Evolutionary conservation across 2,888 invertebrate species (phyloP), one percentile per base, ranked within the genome.

Genomic region (Parnassius orleans): DNA sequence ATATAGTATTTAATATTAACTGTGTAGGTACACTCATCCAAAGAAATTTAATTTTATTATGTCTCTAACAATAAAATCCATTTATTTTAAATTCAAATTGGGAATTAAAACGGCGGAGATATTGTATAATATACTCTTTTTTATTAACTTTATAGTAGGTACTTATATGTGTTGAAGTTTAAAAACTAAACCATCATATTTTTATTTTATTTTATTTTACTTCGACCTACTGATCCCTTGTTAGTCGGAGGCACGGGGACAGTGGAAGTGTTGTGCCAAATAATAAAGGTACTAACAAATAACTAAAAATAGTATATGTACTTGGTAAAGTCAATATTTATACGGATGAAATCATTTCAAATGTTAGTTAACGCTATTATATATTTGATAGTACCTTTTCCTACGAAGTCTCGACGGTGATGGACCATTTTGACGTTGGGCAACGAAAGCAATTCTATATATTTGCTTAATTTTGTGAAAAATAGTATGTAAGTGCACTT

Each of bases 181-280:
- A 67, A 59, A 61, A 24, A 51, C n/a, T 14, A 48, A 14, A 14
- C n/a, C 10, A 10, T 48, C 9, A 14, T 61, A 57, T 70, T 69
- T 69, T 64, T 19, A 19, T 19, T 19, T 72, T 72, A 62, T 65
- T 72, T 61, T 9, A 48, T 48, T 71, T 72, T 60, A 73, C 69
- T 66, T 70, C 88, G 88, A 89, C 89, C 88, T 83, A 75, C 80
- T 78, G 68, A 74, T 78, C 83, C 81, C 73, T 70, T 65, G 64
- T 63, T 57, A 61, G 69, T 78, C 83, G 82, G 85, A 66, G 76
- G 79, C 77, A 79, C 74, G 77, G 54, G 83, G 84, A 77, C 75
- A 77, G 80, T 81, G 79, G 85, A 87, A 72, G 86, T 70, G 69
- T 60, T 72, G 81, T 85, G 86, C 84, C 84, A 82, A 82, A 78